Evolutionary conservation across 2,113 vertebrate species (phyloP), one percentile per base, ranked within the genome.

Genomic region (Pogonocichla stellata): DNA sequence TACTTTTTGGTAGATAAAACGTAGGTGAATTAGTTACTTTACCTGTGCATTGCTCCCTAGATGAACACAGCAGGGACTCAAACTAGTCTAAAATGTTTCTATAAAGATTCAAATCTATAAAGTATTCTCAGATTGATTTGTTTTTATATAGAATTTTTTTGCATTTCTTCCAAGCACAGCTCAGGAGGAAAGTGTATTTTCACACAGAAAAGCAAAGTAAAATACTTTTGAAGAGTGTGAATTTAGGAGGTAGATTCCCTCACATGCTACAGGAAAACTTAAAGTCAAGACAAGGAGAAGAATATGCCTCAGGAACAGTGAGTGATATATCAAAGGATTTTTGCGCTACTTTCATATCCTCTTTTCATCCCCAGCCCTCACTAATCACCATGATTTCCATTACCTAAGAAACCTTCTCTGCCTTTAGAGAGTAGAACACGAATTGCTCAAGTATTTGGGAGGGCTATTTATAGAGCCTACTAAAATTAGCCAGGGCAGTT

Each of bases 371-470:
- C 11, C 79, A 90, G 6, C 29, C 67, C 73, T 92, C 73, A 73
- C 95, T 95, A 95, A 96, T 94, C 88, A 94, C 56, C 14, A 10
- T 47, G 38, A 48, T 71, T 96, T 94, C 93, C 85, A 88, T 73
- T 94, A 94, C 88, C 85, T 77, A 74, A 78, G 85, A 83, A 87
- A 60, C 38, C 56, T 86, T 58, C 89, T 77, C 71, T 91, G 53
- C 62, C 81, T 91, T 93, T 48, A 38, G 79, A 88, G 92, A 92
- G 70, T 3, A 77, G 71, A 88, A 74, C 6, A 40, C 10, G 58
- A 92, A 77, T 48, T 73, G 60, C 69, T 83, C 14, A 34, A 78
- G 54, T 65, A 74, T 95, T 94, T 91, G 71, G 79, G 40, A 92
- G 19, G 38, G 67, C 64, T 94, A 88, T 93, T 88, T 88, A 92